Evolutionary conservation across 2,113 vertebrate genomes (phyloP).

Genomic region (Gopherus evgoodei): DNA sequence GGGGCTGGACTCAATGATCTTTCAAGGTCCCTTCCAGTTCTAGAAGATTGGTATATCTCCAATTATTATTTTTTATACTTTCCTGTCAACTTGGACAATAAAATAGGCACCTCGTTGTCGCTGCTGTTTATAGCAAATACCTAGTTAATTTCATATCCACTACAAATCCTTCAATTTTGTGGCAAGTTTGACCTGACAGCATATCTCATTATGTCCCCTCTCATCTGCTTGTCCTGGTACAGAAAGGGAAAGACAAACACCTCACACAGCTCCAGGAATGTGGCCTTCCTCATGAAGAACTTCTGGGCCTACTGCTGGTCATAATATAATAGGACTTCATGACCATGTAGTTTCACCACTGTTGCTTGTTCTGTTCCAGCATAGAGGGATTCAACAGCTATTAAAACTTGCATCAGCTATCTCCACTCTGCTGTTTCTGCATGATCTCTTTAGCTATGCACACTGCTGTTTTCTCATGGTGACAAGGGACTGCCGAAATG

Average conservation of each 20-base stretch:
- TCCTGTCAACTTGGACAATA: background rate
- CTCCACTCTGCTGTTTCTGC: background rate
- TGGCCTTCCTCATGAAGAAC: background rate
- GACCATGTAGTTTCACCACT: background rate
- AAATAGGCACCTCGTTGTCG: background rate
- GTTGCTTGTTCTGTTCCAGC: background rate
- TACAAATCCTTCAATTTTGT: background rate
- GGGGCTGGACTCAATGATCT: no score
- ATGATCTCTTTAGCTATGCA: background rate
- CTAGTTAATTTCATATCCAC: background rate
- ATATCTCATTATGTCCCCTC: background rate
- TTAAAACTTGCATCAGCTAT: background rate
- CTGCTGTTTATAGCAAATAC: background rate
- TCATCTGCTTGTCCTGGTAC: background rate
- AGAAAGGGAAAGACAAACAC: background rate
- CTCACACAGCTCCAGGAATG: background rate
- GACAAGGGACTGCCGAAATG: background rate
- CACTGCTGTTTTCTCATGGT: background rate
- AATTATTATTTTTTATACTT: background rate
- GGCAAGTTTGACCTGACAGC: background rate
- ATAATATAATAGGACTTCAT: background rate
- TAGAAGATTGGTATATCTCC: no score
- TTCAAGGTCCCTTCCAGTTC: no score
- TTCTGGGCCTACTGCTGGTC: background rate
- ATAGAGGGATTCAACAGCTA: background rate